Evolutionary conservation across 37 sponge, comb jelly and placozoan species (phyloP).

Genomic region (Cladorhizidae sp.): DNA sequence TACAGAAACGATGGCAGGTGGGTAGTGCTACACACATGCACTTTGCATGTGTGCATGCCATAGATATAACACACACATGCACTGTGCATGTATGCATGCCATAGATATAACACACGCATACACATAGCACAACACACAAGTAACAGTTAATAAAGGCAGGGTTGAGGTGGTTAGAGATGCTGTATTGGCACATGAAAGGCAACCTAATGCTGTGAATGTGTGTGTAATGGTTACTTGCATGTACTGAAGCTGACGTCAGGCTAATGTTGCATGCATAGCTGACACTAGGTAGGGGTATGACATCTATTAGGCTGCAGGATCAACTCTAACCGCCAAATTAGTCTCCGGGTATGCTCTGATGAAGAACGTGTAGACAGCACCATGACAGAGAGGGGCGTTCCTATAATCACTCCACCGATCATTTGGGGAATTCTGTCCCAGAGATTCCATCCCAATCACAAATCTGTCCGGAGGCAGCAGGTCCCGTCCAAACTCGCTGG

Average conservation of each 20-base stretch:
- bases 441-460: constrained; percentile 9
- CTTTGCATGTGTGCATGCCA: too few species aligned
- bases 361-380: constrained; percentile 57
- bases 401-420: constrained; percentile 28
- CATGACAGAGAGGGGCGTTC: constrained; percentile 42
- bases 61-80: too few species aligned
- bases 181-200: too few species aligned
- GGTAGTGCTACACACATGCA: too few species aligned
- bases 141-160: too few species aligned
- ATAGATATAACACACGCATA: too few species aligned
- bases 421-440: constrained; percentile 28
- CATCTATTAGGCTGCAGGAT: not conserved
- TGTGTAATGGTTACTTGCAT: too few species aligned
- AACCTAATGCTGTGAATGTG: not conserved
- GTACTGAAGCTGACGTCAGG: not conserved
- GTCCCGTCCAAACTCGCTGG: constrained; percentile 54
- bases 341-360: constrained; percentile 38
- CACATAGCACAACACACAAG: too few species aligned
- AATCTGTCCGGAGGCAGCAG: constrained; percentile 16
- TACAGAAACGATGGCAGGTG: too few species aligned
- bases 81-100: too few species aligned
- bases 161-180: not conserved
- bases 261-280: too few species aligned
- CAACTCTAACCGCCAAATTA: constrained; percentile 14
- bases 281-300: too few species aligned